Percentiles rank a stretch among this genome's conserved stretches.
These are phyloP conservation scores for Macrobrachium nipponense DNA, from an alignment of 1,140 invertebrate species.

Conservation along the genomic window DNA sequence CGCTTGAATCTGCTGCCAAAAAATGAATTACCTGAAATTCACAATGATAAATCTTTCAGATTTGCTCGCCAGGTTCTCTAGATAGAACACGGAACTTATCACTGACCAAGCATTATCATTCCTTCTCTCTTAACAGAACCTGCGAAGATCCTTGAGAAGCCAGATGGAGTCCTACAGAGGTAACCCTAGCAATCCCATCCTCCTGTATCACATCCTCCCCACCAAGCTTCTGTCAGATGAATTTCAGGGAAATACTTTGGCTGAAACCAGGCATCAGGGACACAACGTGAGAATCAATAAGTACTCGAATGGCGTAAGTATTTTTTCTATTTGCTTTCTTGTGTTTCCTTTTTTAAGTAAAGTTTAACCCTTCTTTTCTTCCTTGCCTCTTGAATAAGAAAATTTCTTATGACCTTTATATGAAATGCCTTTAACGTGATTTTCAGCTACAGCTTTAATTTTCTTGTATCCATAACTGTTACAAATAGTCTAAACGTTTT, in stretches of 20 bases:
- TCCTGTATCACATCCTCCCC: conserved; percentile 70
- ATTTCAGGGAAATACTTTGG: conserved; percentile 68
- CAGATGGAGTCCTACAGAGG: conserved; percentile 65
- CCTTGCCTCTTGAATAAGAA: too few species aligned
- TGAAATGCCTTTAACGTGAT: too few species aligned
- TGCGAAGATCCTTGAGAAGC: conserved; percentile 63
- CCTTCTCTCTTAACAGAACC: conserved; percentile 56
- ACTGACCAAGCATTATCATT: conserved; percentile 3
- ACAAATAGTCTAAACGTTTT: too few species aligned
- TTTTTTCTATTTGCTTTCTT: neutral
- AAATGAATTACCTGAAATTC: too few species aligned
- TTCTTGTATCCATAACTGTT: too few species aligned
- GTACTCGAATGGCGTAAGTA: conserved; percentile 70
- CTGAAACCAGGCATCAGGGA: conserved; percentile 66
- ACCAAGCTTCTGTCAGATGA: conserved; percentile 68
- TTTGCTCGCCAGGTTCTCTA: too few species aligned
- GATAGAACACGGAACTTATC: neutral
- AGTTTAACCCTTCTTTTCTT: too few species aligned
- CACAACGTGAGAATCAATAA: conserved; percentile 69
- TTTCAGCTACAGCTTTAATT: too few species aligned
- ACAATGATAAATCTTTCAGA: too few species aligned
- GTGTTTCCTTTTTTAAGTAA: neutral
- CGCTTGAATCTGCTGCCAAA: too few species aligned
- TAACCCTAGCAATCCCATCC: conserved; percentile 67
- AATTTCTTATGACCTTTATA: too few species aligned